These are phyloP conservation scores for Sapayoa aenigma DNA, from an alignment of 2,113 vertebrate species.

Conservation along the genomic window DNA sequence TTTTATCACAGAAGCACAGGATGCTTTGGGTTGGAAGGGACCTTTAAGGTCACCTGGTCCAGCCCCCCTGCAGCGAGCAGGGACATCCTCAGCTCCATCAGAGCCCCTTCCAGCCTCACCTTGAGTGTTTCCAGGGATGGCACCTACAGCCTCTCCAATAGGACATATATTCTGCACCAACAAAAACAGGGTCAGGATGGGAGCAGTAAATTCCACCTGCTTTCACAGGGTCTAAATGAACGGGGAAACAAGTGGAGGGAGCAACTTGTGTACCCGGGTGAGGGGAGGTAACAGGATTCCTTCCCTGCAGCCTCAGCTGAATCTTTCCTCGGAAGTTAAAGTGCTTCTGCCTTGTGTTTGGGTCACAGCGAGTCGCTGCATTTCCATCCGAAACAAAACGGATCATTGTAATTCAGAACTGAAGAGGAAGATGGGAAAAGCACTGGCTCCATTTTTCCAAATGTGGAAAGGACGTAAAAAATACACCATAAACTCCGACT, in stretches of 20 bases:
- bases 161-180: not conserved
- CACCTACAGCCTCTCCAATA: not conserved
- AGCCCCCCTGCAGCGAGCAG: not conserved
- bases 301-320: not conserved
- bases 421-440: not conserved
- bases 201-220: not conserved
- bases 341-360: not conserved
- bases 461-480: not conserved
- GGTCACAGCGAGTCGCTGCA: not conserved
- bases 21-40: not conserved
- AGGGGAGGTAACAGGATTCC: not conserved
- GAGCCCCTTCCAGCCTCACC: not conserved
- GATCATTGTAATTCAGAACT: not conserved
- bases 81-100: not conserved
- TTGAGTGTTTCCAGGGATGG: not conserved
- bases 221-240: not conserved
- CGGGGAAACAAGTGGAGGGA: not conserved
- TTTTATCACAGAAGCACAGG: not conserved
- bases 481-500: fast-evolving
- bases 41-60: not conserved
- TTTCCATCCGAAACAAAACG: not conserved
- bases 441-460: not conserved
- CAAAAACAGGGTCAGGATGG: not conserved
- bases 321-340: not conserved
- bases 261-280: not conserved